phyloP scores from a whole-genome alignment of 1,140 invertebrate species.

The Hyles euphorbiae region DNA sequence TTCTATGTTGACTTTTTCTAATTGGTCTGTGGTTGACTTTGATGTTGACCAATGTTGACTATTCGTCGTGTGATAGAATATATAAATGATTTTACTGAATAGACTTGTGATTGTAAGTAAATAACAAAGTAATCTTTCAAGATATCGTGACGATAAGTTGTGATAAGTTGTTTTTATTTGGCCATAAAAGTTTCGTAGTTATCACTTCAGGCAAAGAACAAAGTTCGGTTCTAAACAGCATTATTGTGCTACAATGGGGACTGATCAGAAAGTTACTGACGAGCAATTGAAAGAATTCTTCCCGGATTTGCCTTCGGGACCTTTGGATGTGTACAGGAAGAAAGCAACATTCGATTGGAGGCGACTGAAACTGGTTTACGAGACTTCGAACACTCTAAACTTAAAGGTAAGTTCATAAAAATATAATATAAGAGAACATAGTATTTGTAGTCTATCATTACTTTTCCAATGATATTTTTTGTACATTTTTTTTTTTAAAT shows the following conservation, averaged over 20 bases:
- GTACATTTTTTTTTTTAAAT: no score
- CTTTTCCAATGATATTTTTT: no score
- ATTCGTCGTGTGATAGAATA: no score
- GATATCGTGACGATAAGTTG: not conserved
- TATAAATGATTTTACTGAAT: no score
- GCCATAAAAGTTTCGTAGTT: not conserved
- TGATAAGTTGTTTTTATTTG: not conserved
- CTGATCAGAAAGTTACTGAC: constrained; percentile 25
- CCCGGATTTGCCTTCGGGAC: constrained; percentile 81
- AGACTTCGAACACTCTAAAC: constrained; percentile 77
- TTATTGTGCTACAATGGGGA: constrained; percentile 9
- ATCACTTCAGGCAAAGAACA: constrained; percentile 6
- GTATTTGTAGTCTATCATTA: no score
- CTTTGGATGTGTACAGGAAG: constrained; percentile 84
- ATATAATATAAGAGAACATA: no score
- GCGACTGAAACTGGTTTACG: constrained; percentile 83
- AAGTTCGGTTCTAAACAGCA: constrained; percentile 3
- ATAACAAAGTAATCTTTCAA: not conserved
- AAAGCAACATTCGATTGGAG: constrained; percentile 90
- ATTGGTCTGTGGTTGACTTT: no score
- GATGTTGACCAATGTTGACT: no score
- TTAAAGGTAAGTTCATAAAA: constrained; percentile 72
- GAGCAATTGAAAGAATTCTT: constrained; percentile 59
- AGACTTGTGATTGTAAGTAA: no score
- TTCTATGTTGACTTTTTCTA: no score